phyloP scores from a whole-genome alignment of 2,113 vertebrate species.

The Grammatotria lemairii region DNA sequence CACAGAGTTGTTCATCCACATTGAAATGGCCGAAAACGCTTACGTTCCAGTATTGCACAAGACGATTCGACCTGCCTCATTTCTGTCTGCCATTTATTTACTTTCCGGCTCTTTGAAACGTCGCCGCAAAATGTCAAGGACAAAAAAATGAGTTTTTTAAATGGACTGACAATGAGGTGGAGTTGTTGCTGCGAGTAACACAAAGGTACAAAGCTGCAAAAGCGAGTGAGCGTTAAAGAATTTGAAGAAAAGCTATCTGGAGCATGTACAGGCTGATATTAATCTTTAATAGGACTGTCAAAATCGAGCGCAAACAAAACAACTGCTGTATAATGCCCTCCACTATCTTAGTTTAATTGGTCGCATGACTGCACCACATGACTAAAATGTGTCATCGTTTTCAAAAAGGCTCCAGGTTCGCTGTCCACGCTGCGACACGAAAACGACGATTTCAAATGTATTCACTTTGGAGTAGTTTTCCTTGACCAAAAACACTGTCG shows the following conservation, averaged over 20 bases:
- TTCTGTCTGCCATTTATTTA: not conserved
- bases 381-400: not conserved
- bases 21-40: rapidly evolving
- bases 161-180: not conserved
- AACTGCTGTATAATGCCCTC: rapidly evolving
- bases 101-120: not conserved
- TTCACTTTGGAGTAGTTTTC: rapidly evolving
- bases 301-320: not conserved
- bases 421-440: not conserved
- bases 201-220: not conserved
- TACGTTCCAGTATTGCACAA: not conserved
- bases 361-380: not conserved
- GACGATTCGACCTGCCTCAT: not conserved
- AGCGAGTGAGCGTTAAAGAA: rapidly evolving
- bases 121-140: not conserved
- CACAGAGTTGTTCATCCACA: not conserved
- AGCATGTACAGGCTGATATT: not conserved
- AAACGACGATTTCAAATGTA: not conserved
- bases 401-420: not conserved
- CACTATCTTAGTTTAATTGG: not conserved
- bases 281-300: not conserved
- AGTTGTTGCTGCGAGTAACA: not conserved
- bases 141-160: rapidly evolving
- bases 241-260: not conserved
- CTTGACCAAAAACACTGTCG: not conserved